Percentiles rank a stretch among this genome's conserved stretches.
These are phyloP conservation scores for Acrossocheilus fasciatus DNA, from an alignment of 2,797 vertebrate species.

Conservation along the genomic window DNA sequence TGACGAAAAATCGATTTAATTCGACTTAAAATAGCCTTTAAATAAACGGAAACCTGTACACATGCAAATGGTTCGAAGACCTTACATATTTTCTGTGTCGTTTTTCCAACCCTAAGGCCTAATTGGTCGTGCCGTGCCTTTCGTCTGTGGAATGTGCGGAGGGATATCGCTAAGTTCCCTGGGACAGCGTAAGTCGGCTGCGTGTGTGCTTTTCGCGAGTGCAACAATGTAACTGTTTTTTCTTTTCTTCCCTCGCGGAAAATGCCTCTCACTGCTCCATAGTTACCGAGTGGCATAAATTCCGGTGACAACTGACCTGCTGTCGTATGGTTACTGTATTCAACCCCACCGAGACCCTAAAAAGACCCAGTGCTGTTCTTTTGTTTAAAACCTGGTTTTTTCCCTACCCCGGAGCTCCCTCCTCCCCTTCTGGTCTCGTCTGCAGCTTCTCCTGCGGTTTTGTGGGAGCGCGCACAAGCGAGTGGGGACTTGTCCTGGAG, in stretches of 20 bases:
- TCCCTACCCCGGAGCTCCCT: conserved; percentile 66
- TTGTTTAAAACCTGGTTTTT: conserved; percentile 46
- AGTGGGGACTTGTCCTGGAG: conserved; percentile 80
- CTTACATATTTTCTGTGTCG: conserved; percentile 37
- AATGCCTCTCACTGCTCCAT: conserved; percentile 56
- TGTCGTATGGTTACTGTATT: conserved; percentile 46
- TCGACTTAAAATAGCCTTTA: not conserved
- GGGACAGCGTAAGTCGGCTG: conserved; percentile 59
- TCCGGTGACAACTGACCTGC: conserved; percentile 54
- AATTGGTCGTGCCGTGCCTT: conserved; percentile 79
- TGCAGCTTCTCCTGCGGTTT: conserved; percentile 71
- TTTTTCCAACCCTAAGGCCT: conserved; percentile 67
- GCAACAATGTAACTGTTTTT: conserved; percentile 79
- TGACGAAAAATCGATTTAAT: not conserved
- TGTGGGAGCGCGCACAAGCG: conserved; percentile 59
- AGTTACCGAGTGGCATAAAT: conserved; percentile 60
- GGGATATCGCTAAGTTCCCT: conserved; percentile 68
- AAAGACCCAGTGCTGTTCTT: conserved; percentile 42
- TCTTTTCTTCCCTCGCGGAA: conserved; percentile 57
- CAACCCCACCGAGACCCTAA: conserved; percentile 34
- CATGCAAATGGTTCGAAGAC: not conserved
- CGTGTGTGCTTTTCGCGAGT: conserved; percentile 77
- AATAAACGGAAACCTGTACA: not conserved
- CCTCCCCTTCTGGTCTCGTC: conserved; percentile 56
- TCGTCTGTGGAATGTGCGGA: conserved; percentile 89